These are phyloP conservation scores for Ormia ochracea DNA, from an alignment of 2,888 invertebrate genomes.

Conservation along the genomic window DNA sequence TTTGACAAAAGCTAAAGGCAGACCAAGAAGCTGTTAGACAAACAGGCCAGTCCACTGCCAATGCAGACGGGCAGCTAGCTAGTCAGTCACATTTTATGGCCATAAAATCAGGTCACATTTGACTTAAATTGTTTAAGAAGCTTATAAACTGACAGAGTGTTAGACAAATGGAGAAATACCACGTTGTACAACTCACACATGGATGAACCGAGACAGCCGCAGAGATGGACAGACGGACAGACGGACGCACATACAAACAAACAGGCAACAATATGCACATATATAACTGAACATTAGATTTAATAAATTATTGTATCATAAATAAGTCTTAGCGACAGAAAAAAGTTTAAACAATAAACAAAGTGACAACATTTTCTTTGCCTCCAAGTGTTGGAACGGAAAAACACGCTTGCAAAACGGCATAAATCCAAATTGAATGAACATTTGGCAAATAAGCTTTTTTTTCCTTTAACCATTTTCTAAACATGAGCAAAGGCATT, in stretches of 20 bases:
- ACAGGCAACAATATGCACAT: not conserved
- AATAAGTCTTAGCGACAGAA: slow-evolving; percentile 26
- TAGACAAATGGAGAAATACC: slow-evolving; percentile 46
- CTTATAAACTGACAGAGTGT: slow-evolving; percentile 49
- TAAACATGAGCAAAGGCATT: slow-evolving; percentile 5
- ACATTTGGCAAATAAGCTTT: slow-evolving; percentile 22
- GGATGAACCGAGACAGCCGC: not conserved
- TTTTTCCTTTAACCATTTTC: not conserved
- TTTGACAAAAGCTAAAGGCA: slow-evolving; percentile 45
- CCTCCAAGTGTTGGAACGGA: not conserved
- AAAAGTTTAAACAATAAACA: not conserved
- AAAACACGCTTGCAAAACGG: not conserved
- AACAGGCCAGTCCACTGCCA: not conserved
- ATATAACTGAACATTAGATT: slow-evolving; percentile 12
- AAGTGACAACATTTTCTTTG: slow-evolving; percentile 41
- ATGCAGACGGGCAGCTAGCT: not conserved
- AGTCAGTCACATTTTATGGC: not conserved
- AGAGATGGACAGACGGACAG: not conserved
- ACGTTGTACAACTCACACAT: not conserved
- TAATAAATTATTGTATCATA: slow-evolving; percentile 55
- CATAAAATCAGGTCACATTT: slow-evolving; percentile 60
- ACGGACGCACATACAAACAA: not conserved
- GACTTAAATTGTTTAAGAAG: slow-evolving; percentile 57
- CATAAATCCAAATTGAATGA: slow-evolving; percentile 8
- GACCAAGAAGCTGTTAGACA: not conserved